A percentile compares a stretch with the other conserved stretches of the same genome.
Conservation (phyloP, 2,888 invertebrate species). For the Chloroclystis v-ata region DNA sequence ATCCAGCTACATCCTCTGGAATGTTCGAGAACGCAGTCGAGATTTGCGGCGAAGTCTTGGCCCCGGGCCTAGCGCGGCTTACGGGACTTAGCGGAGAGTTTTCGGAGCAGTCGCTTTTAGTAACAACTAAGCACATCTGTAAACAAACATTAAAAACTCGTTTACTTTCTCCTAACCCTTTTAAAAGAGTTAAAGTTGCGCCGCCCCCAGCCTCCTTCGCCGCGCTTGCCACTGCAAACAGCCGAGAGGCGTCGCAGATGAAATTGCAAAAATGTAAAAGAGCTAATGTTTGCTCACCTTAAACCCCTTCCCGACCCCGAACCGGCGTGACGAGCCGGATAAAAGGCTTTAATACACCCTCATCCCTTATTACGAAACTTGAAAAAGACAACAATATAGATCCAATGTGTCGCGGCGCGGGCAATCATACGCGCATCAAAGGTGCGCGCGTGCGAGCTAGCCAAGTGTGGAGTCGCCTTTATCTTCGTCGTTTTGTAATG, state of each 20-base stretch:
- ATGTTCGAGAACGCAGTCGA: slow-evolving; percentile 74
- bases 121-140: slow-evolving; percentile 43
- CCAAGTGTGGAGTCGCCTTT: slow-evolving; percentile 72
- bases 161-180: slow-evolving; percentile 59
- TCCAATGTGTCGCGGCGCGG: slow-evolving; percentile 77
- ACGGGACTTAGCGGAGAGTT: slow-evolving; percentile 53
- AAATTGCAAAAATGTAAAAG: slow-evolving; percentile 79
- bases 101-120: slow-evolving; percentile 41
- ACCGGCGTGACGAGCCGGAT: slow-evolving; percentile 77
- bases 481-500: slow-evolving; percentile 59
- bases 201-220: slow-evolving; percentile 54
- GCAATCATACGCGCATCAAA: slow-evolving; percentile 78
- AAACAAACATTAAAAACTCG: slow-evolving; percentile 61
- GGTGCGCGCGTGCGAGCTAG: slow-evolving; percentile 67
- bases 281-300: slow-evolving; percentile 78
- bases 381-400: slow-evolving; percentile 79
- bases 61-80: slow-evolving; percentile 66
- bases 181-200: slow-evolving; percentile 65
- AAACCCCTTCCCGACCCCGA: slow-evolving; percentile 76
- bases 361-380: slow-evolving; percentile 79
- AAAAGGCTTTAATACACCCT: slow-evolving; percentile 79
- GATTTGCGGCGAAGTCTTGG: slow-evolving; percentile 72
- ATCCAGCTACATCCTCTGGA: slow-evolving; percentile 72
- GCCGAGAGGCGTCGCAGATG: slow-evolving; percentile 67
- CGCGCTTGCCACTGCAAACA: slow-evolving; percentile 63